Evolutionary conservation across 2,888 invertebrate genomes (phyloP), one percentile per base, ranked within the genome.

Genomic region (Morpho achilles): DNA sequence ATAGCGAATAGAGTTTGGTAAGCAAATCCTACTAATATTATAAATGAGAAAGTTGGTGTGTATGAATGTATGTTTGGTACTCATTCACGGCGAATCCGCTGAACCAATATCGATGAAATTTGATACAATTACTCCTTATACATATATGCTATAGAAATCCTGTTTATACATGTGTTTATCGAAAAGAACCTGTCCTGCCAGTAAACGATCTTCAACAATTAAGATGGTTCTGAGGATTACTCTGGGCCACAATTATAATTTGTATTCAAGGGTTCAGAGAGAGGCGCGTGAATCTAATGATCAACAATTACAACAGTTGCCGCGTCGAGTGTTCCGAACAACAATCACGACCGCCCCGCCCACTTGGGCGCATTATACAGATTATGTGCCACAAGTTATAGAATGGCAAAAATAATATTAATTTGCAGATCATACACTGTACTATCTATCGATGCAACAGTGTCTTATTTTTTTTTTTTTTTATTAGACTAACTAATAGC

Each of bases 301-400:
- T 59, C 63, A 59, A 59, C 63, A 63, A 59, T 63, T 63, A 63
- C 61, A 63, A 56, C 49, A 51, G 58, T 61, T 58, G 60, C 50
- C 60, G 57, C 59, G 50, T 54, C 61, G 61, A 56, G 56, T 56
- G 59, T 69, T 72, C 72, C 68, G 69, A 69, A 68, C 63, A 71
- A 32, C 74, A 73, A 81, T 84, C 83, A 81, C 80, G 82, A 80
- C 70, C 67, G 73, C 64, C 45, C 74, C 82, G 80, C 81, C 82
- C 69, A 53, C 58, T 46, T 23, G 44, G 56, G 55, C 56, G 56
- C 56, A 59, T 58, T 60, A 62, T 52, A 50, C 50, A 51, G 56
- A 52, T 47, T 32, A 43, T 50, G 50, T 65, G 76, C 69, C 45
- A 3, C 52, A 73, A 72, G 69, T 69, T 56, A 56, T 22, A 39